Percentiles rank a stretch among this genome's conserved stretches.
phyloP scores from a whole-genome alignment of 2,888 invertebrate species.

The Phanerotoma sp. region DNA sequence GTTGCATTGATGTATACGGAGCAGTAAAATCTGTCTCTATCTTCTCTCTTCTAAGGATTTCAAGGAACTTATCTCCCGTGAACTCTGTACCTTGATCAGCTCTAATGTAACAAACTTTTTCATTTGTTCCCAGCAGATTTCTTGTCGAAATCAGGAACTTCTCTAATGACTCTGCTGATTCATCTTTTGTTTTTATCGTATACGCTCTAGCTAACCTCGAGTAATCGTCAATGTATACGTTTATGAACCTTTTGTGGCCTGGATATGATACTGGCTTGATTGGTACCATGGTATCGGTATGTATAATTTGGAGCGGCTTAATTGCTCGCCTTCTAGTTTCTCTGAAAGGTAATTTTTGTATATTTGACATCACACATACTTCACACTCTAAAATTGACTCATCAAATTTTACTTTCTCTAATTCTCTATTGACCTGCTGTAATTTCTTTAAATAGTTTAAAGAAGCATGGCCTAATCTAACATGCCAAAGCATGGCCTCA shows the following conservation, averaged over 20 bases:
- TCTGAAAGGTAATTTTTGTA: conserved; percentile 25
- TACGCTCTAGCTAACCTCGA: conserved; percentile 29
- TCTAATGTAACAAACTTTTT: conserved; percentile 37
- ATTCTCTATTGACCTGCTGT: neutral
- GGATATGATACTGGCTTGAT: conserved; percentile 20
- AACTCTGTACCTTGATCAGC: conserved; percentile 34
- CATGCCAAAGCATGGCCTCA: conserved; percentile 25
- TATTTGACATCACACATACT: conserved; percentile 18
- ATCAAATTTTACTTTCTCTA: conserved; percentile 23
- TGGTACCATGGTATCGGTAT: conserved; percentile 26
- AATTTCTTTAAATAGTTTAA: conserved; percentile 21
- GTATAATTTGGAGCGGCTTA: conserved; percentile 23
- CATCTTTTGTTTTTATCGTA: conserved; percentile 29
- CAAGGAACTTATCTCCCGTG: conserved; percentile 27
- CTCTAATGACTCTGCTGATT: conserved; percentile 27
- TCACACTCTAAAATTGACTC: conserved; percentile 24
- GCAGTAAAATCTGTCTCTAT: conserved; percentile 13
- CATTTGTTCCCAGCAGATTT: conserved; percentile 35
- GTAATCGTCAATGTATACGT: conserved; percentile 32
- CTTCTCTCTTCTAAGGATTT: conserved; percentile 22
- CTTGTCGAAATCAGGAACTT: conserved; percentile 31
- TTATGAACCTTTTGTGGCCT: conserved; percentile 21
- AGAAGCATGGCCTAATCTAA: conserved; percentile 21
- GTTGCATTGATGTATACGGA: conserved; percentile 24
- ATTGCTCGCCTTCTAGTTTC: conserved; percentile 17